These are phyloP conservation scores for Yponomeuta malinellus DNA, from an alignment of 2,888 invertebrate species.

Conservation along the genomic window DNA sequence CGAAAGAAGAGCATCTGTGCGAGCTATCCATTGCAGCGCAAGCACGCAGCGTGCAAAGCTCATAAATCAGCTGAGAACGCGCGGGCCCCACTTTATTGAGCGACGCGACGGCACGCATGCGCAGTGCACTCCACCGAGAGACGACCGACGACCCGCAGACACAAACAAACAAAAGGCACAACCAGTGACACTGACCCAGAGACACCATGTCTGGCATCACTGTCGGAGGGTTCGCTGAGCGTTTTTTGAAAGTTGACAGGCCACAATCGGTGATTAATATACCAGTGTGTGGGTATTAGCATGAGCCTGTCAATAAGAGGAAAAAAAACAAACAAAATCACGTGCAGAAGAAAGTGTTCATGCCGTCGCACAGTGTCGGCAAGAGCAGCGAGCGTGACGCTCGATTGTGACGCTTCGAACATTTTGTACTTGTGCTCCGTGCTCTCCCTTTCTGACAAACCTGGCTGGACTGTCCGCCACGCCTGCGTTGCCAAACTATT, in stretches of 20 bases:
- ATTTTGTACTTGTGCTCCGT: slow-evolving; percentile 43
- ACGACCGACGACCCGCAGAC: slow-evolving; percentile 31
- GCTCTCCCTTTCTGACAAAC: slow-evolving; percentile 60
- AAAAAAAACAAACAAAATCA: slow-evolving; percentile 49
- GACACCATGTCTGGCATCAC: slow-evolving; percentile 22
- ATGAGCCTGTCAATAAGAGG: neutral
- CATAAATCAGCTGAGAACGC: slow-evolving; percentile 31
- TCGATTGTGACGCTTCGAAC: slow-evolving; percentile 37
- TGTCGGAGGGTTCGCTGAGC: neutral
- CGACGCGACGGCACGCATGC: slow-evolving; percentile 63
- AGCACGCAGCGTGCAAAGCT: neutral
- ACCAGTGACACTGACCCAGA: slow-evolving; percentile 54
- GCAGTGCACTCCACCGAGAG: slow-evolving; percentile 33
- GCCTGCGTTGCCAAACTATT: slow-evolving; percentile 38
- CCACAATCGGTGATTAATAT: neutral
- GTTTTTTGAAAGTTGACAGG: neutral
- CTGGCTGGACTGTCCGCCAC: slow-evolving; percentile 49
- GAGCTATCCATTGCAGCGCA: neutral
- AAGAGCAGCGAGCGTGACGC: slow-evolving; percentile 50
- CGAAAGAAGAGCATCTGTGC: neutral
- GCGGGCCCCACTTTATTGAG: slow-evolving; percentile 48
- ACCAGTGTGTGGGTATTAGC: neutral
- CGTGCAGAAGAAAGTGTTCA: slow-evolving; percentile 67
- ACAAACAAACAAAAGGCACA: slow-evolving; percentile 56
- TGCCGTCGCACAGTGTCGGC: slow-evolving; percentile 22